These are phyloP conservation scores for Maylandia zebra DNA, from an alignment of 2,113 vertebrate species.

Conservation along the genomic window DNA sequence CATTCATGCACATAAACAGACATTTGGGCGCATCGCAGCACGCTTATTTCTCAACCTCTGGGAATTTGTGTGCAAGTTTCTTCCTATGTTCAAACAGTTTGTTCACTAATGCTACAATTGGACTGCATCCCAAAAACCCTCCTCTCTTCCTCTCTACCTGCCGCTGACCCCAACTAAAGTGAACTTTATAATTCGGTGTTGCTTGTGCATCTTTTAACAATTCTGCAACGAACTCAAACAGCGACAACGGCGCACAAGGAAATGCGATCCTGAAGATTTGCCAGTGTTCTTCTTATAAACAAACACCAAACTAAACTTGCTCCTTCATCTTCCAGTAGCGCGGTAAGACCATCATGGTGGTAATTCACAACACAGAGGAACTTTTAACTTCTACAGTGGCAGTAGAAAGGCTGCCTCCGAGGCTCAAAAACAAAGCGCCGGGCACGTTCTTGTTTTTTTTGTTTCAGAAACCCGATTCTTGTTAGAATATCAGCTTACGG, in stretches of 20 bases:
- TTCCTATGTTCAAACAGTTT: slow-evolving; percentile 32
- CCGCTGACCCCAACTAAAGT: slow-evolving; percentile 51
- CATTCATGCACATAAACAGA: slow-evolving; percentile 28
- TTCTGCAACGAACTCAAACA: background rate
- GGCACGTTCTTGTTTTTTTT: slow-evolving; percentile 60
- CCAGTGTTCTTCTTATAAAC: background rate
- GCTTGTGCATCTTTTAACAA: slow-evolving; percentile 23
- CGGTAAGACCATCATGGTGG: background rate
- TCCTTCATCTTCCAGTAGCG: background rate
- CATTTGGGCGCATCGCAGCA: slow-evolving; percentile 18
- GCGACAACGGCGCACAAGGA: background rate
- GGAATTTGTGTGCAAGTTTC: slow-evolving; percentile 7
- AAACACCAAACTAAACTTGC: background rate
- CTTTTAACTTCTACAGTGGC: slow-evolving; percentile 22
- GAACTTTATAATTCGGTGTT: slow-evolving; percentile 4
- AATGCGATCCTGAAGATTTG: background rate
- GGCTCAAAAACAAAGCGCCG: slow-evolving; percentile 54
- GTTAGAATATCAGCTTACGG: slow-evolving; percentile 66
- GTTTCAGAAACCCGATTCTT: slow-evolving; percentile 67
- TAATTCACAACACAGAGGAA: slow-evolving; percentile 44
- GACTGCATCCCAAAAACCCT: slow-evolving; percentile 30
- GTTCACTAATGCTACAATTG: slow-evolving; percentile 56
- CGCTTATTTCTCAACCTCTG: slow-evolving; percentile 17
- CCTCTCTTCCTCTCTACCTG: slow-evolving; percentile 46
- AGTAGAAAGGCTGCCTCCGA: slow-evolving; percentile 45